phyloP scores from a whole-genome alignment of 2,113 vertebrate species.

The Coptodon bakossiorum region DNA sequence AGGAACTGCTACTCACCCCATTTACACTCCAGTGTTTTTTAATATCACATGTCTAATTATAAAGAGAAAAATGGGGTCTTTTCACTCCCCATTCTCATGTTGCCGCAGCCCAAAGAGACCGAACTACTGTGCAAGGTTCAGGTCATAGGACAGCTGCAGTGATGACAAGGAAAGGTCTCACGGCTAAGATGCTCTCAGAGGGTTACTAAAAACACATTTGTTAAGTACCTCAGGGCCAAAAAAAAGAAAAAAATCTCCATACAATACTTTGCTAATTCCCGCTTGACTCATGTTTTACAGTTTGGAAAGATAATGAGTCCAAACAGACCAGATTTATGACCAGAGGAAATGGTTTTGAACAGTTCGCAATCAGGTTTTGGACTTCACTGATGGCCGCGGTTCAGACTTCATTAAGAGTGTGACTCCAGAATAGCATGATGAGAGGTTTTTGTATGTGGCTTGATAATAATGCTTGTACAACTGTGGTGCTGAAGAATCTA shows the following conservation, averaged over 20 bases:
- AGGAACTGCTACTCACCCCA: background rate
- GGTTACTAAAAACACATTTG: constrained; percentile 48
- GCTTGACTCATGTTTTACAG: constrained; percentile 22
- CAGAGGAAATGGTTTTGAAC: constrained; percentile 34
- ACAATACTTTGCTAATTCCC: background rate
- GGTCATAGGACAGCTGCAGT: background rate
- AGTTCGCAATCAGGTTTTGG: constrained; percentile 44
- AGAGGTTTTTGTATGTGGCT: background rate
- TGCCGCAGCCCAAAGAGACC: background rate
- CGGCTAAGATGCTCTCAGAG: constrained; percentile 11
- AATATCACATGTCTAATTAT: background rate
- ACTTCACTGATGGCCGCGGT: background rate
- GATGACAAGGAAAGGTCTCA: background rate
- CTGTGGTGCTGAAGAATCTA: background rate
- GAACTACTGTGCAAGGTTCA: background rate
- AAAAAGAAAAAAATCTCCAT: background rate
- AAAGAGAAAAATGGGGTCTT: background rate
- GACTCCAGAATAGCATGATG: background rate
- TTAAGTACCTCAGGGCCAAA: constrained; percentile 2
- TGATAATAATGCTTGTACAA: background rate
- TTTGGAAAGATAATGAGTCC: constrained; percentile 35
- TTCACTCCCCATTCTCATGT: background rate
- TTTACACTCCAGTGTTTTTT: background rate
- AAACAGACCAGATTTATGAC: constrained; percentile 39
- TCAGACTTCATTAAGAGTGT: background rate